Base-by-base conservation (phyloP, 2,888 invertebrate genomes). In the Nipponacmea schrenckii region DNA sequence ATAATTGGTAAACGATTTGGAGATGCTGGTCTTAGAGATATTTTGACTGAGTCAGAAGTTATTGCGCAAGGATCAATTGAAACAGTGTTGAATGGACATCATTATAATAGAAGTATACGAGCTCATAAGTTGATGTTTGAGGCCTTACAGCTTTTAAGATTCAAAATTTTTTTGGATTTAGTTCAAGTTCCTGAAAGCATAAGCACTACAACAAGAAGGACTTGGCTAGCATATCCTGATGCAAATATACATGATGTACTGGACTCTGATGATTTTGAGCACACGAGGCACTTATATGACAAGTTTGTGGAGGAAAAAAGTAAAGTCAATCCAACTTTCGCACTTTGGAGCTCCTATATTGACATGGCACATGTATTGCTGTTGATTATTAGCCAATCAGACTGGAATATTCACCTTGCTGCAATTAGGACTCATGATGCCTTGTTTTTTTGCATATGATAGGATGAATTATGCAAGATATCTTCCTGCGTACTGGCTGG, bases 401-500 rank as follows among this genome's bases (percentile, higher is more conserved):
- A 75, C 66, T 79, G 77, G 76, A 17, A 64, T 14, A n/a, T 79
- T 20, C 80, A 79, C 62, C 72, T 81, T 2, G 20, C 45, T 31
- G 46, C 71, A 3, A 74, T 80, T n/a, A 14, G 26, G 5, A 10
- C n/a, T 1, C 14, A 71, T 80, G 74, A 74, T 80, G 39, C 80
- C 75, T 10, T 80, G 76, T 76, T 74, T 72, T 50, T 81, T 80
- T 72, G 80, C 79, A 5, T 79, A 79, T 68, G 78, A 81, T 65
- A 72, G 64, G 17, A 26, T 74, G 8, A 81, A 81, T 67, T 80
- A 81, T 67, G 76, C 80, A 20, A 45, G 79, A 14, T 80, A 77
- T 63, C 62, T 50, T 12, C 50, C 50, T 17, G 17, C 17, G 8
- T 50, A 50, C 17, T 50, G 50, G 20, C 15, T 50, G 20, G 44